These are phyloP conservation scores for Cryptops parisi DNA, from an alignment of 2,888 invertebrate species.

Conservation along the genomic window DNA sequence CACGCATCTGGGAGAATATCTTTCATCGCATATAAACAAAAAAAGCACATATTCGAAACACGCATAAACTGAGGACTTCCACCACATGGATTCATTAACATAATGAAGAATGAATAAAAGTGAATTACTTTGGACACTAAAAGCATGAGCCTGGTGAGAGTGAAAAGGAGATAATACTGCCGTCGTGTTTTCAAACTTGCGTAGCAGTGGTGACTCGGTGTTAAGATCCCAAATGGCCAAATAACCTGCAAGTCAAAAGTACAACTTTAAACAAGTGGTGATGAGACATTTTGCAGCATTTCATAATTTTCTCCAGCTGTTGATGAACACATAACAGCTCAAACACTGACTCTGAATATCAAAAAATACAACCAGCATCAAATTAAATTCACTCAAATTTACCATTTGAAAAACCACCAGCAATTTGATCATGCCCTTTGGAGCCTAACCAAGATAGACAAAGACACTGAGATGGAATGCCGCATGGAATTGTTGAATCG, in stretches of 20 bases:
- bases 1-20: no score
- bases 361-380: no score
- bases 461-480: not conserved
- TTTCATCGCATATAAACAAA: no score
- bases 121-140: conserved; percentile 1
- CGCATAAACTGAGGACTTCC: no score
- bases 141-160: not conserved
- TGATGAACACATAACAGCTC: no score
- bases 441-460: not conserved
- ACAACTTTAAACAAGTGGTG: not conserved
- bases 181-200: not conserved
- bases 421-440: conserved; percentile 5
- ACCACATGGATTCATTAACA: not conserved
- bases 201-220: not conserved
- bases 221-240: conserved; percentile 2
- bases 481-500: not conserved
- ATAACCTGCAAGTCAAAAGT: not conserved
- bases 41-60: no score
- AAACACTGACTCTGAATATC: no score
- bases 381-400: not conserved
- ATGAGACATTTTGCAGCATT: not conserved
- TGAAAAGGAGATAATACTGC: conserved; percentile 1
- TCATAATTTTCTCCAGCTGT: no score
- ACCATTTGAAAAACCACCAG: conserved; percentile 10
- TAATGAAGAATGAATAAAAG: not conserved